These are phyloP conservation scores for Onchidella celtica DNA, from an alignment of 2,888 invertebrate genomes.

Conservation along the genomic window DNA sequence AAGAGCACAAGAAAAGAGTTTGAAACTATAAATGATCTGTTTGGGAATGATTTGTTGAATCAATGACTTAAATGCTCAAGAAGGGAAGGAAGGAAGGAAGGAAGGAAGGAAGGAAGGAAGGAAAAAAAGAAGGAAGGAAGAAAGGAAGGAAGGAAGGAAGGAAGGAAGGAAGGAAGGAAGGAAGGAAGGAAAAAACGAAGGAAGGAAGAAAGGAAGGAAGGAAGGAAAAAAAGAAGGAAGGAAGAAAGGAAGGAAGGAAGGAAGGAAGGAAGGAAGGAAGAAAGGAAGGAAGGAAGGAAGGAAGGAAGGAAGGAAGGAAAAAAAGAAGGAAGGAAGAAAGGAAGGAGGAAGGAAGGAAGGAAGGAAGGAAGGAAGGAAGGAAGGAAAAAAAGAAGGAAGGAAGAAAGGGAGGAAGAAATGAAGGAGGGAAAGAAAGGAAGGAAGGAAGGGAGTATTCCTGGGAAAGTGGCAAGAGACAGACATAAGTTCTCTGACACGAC, in stretches of 20 bases:
- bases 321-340: neutral
- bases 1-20: too few species aligned
- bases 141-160: constrained; percentile 19
- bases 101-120: constrained; percentile 27
- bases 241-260: constrained; percentile 14
- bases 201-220: constrained; percentile 18
- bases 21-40: too few species aligned
- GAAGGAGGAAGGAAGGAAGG: neutral
- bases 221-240: neutral
- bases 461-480: neutral
- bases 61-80: too few species aligned
- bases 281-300: constrained; percentile 2
- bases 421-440: neutral
- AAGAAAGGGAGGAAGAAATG: neutral
- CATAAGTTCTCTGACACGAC: neutral
- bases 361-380: constrained; percentile 16
- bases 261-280: constrained; percentile 19
- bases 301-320: constrained; percentile 12
- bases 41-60: too few species aligned
- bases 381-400: neutral
- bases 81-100: constrained; percentile 39
- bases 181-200: constrained; percentile 19
- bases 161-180: constrained; percentile 24
- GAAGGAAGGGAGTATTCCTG: neutral
- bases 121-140: constrained; percentile 13